These are phyloP conservation scores for Myrmecophaga tridactyla DNA, from an alignment of 2,113 vertebrate genomes.

Conservation along the genomic window DNA sequence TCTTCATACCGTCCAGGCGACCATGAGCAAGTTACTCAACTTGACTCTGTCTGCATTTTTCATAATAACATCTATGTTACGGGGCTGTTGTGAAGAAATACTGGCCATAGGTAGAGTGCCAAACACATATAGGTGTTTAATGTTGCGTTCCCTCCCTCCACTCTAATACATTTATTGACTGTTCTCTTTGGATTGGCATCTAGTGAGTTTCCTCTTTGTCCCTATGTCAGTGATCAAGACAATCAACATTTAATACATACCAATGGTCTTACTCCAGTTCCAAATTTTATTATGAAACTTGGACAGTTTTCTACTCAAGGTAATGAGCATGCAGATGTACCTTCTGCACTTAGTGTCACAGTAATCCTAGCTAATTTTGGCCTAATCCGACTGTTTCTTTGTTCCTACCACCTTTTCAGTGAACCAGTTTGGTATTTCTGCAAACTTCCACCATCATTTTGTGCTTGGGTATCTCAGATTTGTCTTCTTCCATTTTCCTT, in stretches of 20 bases:
- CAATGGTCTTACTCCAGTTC: not conserved
- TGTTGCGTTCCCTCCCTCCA: not conserved
- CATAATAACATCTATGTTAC: not conserved
- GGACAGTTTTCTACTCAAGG: slow-evolving; percentile 48
- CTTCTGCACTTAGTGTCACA: slow-evolving; percentile 31
- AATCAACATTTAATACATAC: not conserved
- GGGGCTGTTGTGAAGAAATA: not conserved
- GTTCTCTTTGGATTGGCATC: not conserved
- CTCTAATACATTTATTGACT: not conserved
- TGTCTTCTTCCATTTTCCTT: slow-evolving; percentile 39
- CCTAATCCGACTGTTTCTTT: slow-evolving; percentile 63
- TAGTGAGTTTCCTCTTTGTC: not conserved
- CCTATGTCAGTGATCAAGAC: not conserved
- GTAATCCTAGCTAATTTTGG: slow-evolving; percentile 56
- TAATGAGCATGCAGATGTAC: slow-evolving; percentile 45
- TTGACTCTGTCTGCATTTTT: slow-evolving; percentile 2
- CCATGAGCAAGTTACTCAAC: not conserved
- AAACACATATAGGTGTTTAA: not conserved
- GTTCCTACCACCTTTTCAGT: slow-evolving; percentile 48
- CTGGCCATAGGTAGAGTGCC: not conserved
- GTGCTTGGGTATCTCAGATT: slow-evolving; percentile 29
- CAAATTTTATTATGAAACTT: slow-evolving; percentile 46
- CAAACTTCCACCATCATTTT: slow-evolving; percentile 13
- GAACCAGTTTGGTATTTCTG: slow-evolving; percentile 38
- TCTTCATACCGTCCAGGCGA: not conserved